Percentiles rank a stretch among this genome's conserved stretches.
These are phyloP conservation scores for Tupaia chinensis DNA, from an alignment of 2,113 vertebrate genomes.

Conservation along the genomic window DNA sequence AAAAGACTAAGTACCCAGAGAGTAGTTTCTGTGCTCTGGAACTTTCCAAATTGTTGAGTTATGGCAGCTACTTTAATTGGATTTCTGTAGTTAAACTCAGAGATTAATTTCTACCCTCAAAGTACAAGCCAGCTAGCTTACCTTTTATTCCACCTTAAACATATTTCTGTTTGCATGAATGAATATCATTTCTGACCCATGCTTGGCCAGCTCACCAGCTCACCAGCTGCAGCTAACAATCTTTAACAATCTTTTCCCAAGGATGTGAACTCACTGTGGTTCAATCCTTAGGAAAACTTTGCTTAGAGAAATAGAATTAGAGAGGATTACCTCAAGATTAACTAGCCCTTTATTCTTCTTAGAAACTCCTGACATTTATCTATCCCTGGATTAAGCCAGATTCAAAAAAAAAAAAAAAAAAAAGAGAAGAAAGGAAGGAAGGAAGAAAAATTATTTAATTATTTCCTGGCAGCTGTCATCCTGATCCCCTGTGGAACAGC, in stretches of 20 bases:
- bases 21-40: background rate
- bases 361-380: slow-evolving; percentile 17
- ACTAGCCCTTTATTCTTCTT: background rate
- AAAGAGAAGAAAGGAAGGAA: background rate
- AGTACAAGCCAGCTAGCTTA: background rate
- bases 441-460: too few species aligned
- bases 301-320: slow-evolving; percentile 44
- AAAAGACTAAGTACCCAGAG: background rate
- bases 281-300: slow-evolving; percentile 41
- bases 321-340: slow-evolving; percentile 30
- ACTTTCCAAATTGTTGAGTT: background rate
- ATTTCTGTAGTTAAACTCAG: background rate
- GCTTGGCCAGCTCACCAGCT: background rate
- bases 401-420: background rate
- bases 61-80: background rate
- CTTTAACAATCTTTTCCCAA: background rate
- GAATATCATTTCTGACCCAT: background rate
- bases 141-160: background rate
- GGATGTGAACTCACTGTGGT: background rate
- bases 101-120: background rate
- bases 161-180: background rate
- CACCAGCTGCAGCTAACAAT: background rate
- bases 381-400: slow-evolving; percentile 37
- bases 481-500: background rate
- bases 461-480: background rate